Conservation (phyloP, 2,888 invertebrate genomes). For the Metacarcinus magister region DNA sequence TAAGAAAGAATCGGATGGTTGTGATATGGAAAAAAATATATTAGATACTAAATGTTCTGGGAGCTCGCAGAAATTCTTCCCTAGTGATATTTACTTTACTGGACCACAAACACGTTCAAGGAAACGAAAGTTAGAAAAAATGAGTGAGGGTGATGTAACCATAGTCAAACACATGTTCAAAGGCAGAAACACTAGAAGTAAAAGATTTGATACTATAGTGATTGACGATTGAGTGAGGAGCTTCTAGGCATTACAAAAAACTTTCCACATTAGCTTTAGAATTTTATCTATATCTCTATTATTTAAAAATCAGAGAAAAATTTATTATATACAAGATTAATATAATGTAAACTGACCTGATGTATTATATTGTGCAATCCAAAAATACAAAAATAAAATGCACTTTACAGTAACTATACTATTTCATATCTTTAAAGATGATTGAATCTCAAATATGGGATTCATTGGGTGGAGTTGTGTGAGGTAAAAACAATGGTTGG, state of each 20-base stretch:
- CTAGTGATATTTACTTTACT: conserved; percentile 69
- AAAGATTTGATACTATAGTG: conserved; percentile 79
- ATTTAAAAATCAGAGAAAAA: conserved; percentile 77
- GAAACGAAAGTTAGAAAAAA: conserved; percentile 76
- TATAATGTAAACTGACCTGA: conserved; percentile 74
- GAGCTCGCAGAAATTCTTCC: conserved; percentile 57
- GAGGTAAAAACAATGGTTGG: no score
- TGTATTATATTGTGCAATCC: conserved; percentile 79
- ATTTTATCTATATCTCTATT: conserved; percentile 78
- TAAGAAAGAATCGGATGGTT: conserved; percentile 70
- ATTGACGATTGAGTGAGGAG: conserved; percentile 78
- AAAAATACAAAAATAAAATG: conserved; percentile 75
- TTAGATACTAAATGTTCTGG: conserved; percentile 57
- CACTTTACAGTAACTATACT: conserved; percentile 65
- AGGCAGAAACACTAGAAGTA: conserved; percentile 79
- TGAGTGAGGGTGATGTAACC: conserved; percentile 77
- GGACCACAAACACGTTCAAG: conserved; percentile 78
- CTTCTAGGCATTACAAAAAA: conserved; percentile 79
- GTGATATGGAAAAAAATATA: conserved; percentile 64
- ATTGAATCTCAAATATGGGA: neutral
- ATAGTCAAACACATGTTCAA: conserved; percentile 79
- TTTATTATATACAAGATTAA: conserved; percentile 77
- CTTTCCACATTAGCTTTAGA: conserved; percentile 75
- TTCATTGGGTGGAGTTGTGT: neutral
- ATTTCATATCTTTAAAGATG: neutral